phyloP scores from a whole-genome alignment of 2,797 vertebrate species.

The Pachyuromys duprasi region DNA sequence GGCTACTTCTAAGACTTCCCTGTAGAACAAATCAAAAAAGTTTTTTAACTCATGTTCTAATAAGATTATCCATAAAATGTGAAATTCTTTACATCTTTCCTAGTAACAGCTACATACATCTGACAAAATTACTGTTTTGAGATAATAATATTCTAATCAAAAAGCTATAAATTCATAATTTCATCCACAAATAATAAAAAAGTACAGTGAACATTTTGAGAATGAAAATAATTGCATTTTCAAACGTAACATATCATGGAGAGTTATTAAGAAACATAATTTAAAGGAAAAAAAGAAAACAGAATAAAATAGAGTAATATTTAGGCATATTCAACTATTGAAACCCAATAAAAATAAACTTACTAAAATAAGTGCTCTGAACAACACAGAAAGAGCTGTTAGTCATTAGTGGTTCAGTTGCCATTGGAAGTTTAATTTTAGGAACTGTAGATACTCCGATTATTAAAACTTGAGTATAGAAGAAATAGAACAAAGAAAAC shows the following conservation, averaged over 20 bases:
- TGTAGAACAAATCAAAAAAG: constrained; percentile 83
- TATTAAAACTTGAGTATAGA: constrained; percentile 1
- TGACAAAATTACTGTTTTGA: not conserved
- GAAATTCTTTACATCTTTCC: not conserved
- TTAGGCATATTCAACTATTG: constrained; percentile 25
- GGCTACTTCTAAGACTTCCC: constrained; percentile 93
- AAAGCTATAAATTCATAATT: constrained; percentile 42
- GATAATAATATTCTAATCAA: not conserved
- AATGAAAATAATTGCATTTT: constrained; percentile 28
- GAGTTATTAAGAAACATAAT: constrained; percentile 29
- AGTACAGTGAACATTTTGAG: not conserved
- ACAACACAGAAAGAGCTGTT: not conserved
- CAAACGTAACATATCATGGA: constrained; percentile 13
- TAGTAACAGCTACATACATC: not conserved
- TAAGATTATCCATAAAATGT: constrained; percentile 51
- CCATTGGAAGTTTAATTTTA: not conserved
- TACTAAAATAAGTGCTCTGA: constrained; percentile 33
- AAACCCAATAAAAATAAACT: constrained; percentile 10
- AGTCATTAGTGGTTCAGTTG: not conserved
- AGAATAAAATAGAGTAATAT: constrained; percentile 33
- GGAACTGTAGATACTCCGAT: not conserved
- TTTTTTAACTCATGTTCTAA: not conserved
- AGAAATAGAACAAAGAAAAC: not conserved
- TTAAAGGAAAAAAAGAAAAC: no score
- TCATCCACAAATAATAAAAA: constrained; percentile 36